Percentiles rank a stretch among this genome's conserved stretches.
Conservation (phyloP, 2,888 invertebrate genomes). For the Xestia rhomboidea region DNA sequence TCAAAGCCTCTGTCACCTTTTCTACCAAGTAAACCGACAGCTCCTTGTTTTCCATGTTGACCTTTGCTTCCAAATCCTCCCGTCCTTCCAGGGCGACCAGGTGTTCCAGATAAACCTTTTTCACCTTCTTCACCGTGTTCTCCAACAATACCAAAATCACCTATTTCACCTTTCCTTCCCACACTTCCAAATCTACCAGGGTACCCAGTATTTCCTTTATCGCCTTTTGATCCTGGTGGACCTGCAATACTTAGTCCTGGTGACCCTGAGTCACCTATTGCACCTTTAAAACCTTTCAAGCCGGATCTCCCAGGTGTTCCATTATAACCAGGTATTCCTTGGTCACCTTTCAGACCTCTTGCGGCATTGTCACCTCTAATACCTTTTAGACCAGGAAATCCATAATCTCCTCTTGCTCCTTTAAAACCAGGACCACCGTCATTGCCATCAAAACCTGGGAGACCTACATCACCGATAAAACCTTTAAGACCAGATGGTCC, state of each 20-base stretch:
- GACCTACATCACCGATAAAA: conserved; percentile 73
- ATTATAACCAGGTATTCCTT: conserved; percentile 79
- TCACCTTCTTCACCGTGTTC: conserved; percentile 87
- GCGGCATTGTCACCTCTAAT: conserved; percentile 91
- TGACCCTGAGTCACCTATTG: conserved; percentile 80
- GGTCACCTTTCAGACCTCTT: conserved; percentile 92
- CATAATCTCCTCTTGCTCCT: conserved; percentile 89
- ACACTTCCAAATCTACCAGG: conserved; percentile 85
- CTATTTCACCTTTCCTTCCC: conserved; percentile 91
- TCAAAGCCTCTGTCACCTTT: conserved; percentile 75
- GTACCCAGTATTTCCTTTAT: conserved; percentile 91
- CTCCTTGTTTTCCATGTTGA: conserved; percentile 88
- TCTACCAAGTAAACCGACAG: conserved; percentile 79
- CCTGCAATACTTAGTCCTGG: conserved; percentile 87
- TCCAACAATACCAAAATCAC: conserved; percentile 89
- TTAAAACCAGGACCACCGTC: conserved; percentile 81
- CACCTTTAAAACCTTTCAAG: conserved; percentile 57
- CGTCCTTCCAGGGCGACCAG: conserved; percentile 90
- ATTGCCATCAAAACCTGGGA: conserved; percentile 72
- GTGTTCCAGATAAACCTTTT: conserved; percentile 87
- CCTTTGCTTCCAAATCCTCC: conserved; percentile 87
- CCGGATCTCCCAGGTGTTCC: conserved; percentile 87
- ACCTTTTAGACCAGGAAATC: conserved; percentile 90
- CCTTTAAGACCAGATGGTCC: conserved; percentile 79
- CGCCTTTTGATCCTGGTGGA: conserved; percentile 91